Evolutionary conservation across 2,797 vertebrate species (phyloP).

Genomic region (Danio kyathit): DNA sequence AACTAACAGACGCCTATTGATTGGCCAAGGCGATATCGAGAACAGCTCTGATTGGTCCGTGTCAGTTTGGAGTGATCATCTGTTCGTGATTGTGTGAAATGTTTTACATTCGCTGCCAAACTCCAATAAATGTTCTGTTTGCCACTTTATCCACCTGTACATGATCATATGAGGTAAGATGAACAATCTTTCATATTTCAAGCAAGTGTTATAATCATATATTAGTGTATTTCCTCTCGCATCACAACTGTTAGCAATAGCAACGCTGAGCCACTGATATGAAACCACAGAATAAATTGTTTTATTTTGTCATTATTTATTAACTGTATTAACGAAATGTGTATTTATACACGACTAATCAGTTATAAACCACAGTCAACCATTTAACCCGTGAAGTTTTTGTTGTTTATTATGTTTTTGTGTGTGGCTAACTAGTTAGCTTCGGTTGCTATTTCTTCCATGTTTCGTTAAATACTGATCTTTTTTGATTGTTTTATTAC

Average conservation of each 20-base stretch:
- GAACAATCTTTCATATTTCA: no score
- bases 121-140: neutral
- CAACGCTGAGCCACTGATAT: neutral
- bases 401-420: neutral
- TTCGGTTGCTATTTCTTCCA: neutral
- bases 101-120: neutral
- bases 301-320: no score
- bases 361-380: neutral
- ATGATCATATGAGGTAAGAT: conserved; percentile 32
- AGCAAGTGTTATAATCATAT: neutral
- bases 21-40: neutral
- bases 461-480: neutral
- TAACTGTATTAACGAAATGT: neutral
- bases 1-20: neutral
- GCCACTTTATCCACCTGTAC: neutral
- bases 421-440: conserved; percentile 15
- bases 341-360: neutral
- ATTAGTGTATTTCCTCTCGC: neutral
- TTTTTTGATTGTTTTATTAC: neutral
- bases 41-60: neutral
- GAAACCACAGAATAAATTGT: neutral
- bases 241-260: conserved; percentile 14
- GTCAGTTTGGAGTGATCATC: neutral
- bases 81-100: neutral
- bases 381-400: no score